These are phyloP conservation scores for Macropodus opercularis DNA, from an alignment of 2,797 vertebrate genomes.

Conservation along the genomic window DNA sequence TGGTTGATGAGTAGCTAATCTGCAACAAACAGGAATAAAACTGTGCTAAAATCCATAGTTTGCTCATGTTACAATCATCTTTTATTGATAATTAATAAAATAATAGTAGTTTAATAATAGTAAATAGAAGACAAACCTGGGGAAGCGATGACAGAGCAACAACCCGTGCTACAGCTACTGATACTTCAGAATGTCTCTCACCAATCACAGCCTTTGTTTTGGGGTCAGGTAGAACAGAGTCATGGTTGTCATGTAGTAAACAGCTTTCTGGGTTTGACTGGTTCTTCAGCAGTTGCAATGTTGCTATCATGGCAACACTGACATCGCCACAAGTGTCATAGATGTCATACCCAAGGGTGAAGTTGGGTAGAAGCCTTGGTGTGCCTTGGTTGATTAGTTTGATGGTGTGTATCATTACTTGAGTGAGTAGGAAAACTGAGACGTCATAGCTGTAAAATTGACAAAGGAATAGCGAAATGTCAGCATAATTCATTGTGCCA, in stretches of 20 bases:
- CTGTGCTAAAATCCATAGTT: background rate
- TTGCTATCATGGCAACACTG: conserved; percentile 37
- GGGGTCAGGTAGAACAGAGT: conserved; percentile 17
- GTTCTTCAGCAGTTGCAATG: conserved; percentile 42
- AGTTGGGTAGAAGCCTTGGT: conserved; percentile 30
- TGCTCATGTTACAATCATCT: background rate
- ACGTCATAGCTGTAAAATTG: conserved; percentile 27
- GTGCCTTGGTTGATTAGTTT: conserved; percentile 47
- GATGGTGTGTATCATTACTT: conserved; percentile 64
- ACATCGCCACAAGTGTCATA: conserved; percentile 70
- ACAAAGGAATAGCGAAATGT: background rate
- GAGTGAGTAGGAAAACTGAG: conserved; percentile 23
- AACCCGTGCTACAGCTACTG: conserved; percentile 57
- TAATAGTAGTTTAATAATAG: too few relatives aligned
- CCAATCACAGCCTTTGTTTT: conserved; percentile 63
- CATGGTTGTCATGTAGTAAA: too few relatives aligned
- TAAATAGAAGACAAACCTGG: conserved; percentile 54
- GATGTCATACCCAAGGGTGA: conserved; percentile 69
- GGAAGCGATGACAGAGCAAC: conserved; percentile 59
- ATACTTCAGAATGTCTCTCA: conserved; percentile 56
- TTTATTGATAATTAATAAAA: background rate
- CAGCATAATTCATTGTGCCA: background rate
- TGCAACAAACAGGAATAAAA: conserved; percentile 32
- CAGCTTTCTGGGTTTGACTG: conserved; percentile 21
- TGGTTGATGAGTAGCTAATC: conserved; percentile 65